Conservation (phyloP, 2,113 vertebrate species). For the Chaetura pelagica region DNA sequence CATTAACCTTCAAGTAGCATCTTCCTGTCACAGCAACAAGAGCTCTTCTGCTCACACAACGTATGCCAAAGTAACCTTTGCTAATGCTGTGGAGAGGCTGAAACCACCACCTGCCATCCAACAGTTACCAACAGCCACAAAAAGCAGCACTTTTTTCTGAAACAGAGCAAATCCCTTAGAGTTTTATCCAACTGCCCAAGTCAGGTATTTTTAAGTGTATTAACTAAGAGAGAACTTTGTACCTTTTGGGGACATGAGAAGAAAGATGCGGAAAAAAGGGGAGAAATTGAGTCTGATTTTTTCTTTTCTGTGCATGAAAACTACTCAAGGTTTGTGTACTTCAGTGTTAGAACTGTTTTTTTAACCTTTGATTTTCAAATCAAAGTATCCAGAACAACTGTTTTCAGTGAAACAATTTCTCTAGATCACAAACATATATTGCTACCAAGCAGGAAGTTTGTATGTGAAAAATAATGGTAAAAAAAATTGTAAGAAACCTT, state of each 20-base stretch:
- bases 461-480: background rate
- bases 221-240: background rate
- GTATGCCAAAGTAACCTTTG: background rate
- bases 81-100: background rate
- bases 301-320: background rate
- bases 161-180: background rate
- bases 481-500: background rate
- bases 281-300: background rate
- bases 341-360: rapidly evolving
- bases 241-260: background rate
- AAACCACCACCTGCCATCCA: background rate
- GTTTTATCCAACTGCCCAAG: background rate
- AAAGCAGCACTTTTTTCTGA: background rate
- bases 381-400: background rate
- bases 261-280: background rate
- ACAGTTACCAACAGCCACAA: background rate
- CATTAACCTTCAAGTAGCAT: background rate
- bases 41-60: background rate
- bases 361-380: background rate
- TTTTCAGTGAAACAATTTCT: background rate
- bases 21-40: background rate
- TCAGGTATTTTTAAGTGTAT: background rate
- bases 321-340: background rate
- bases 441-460: background rate
- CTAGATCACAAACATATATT: background rate